Conservation (phyloP, 2,113 vertebrate species). For the Isurus oxyrinchus region DNA sequence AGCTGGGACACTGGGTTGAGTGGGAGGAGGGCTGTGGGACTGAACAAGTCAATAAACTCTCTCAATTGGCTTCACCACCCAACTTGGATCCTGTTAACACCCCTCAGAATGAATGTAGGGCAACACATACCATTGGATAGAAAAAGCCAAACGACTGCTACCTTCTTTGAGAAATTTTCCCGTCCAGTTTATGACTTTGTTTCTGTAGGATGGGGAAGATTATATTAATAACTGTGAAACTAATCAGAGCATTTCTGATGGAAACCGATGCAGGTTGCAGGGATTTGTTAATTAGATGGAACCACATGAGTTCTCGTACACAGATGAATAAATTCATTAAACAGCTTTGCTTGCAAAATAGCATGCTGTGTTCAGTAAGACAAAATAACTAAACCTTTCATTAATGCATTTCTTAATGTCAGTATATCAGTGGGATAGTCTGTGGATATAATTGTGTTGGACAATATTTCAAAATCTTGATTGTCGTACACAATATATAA, state of each 20-base stretch:
- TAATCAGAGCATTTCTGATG: background rate
- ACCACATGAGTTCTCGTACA: background rate
- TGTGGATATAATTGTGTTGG: background rate
- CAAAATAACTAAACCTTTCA: background rate
- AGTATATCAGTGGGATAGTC: background rate
- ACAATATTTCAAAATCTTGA: background rate
- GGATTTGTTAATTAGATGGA: background rate
- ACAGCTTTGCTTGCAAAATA: background rate
- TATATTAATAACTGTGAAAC: background rate
- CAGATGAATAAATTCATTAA: background rate
- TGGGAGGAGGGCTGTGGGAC: too few relatives aligned
- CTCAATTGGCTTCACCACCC: too few relatives aligned
- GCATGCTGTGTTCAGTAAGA: background rate
- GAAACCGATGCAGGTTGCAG: background rate
- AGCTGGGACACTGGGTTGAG: too few relatives aligned
- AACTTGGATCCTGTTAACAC: background rate
- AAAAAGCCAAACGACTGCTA: background rate
- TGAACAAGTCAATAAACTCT: too few relatives aligned
- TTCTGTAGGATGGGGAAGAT: background rate
- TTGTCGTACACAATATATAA: background rate
- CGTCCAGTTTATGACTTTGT: background rate
- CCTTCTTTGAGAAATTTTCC: background rate
- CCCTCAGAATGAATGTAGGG: background rate
- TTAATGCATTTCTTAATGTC: background rate
- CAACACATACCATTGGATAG: background rate